Conservation (phyloP, 2,113 vertebrate species). For the human (Homo sapiens) region GRCh38 chr13:36535501-36536000, state of each 20-base stretch:
- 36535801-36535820: constrained; percentile 49
- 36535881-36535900: background rate
- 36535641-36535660: background rate
- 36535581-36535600: background rate
- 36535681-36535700: background rate
- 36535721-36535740: constrained; percentile 58
- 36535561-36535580: background rate
- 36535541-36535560: background rate
- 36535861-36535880: background rate
- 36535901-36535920: background rate
- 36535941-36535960: background rate
- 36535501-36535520: background rate
- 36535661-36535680: constrained; percentile 20
- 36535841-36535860: constrained; percentile 7
- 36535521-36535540: background rate
- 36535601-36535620: constrained; percentile 44
- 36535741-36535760: background rate
- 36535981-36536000: background rate
- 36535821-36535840: constrained; percentile 56
- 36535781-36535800: constrained; percentile 49
- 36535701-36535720: constrained; percentile 39
- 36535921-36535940: background rate
- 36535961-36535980: background rate
- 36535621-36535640: constrained; percentile 14
- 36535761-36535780: background rate